Base-by-base conservation (phyloP, 1,140 invertebrate genomes). In the Drosophila lini region DNA sequence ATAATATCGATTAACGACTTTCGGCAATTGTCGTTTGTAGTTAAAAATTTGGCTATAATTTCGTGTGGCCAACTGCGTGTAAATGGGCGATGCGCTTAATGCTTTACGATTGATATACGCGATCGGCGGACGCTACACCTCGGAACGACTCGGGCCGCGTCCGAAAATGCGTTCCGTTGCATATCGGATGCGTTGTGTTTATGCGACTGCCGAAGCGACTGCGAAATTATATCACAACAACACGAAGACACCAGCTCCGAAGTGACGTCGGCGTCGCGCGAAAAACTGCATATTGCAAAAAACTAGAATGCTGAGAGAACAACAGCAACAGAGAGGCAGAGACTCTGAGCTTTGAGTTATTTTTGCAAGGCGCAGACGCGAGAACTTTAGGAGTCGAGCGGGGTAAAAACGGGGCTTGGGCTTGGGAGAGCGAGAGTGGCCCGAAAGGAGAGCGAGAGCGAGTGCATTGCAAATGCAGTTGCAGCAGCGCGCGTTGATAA, bases 111-210 rank as follows among this genome's bases (percentile, higher is more conserved):
- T 90, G 81, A 88, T 90, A 85, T 81, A 91, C 90, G 89, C 90
- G 90, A 90, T 91, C 91, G 91, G 80, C 91, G 91, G 91, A 92
- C 91, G 91, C 91, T 92, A 92, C 91, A 90, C 84, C 91, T 91
- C 91, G 91, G 91, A 90, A 90, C 84, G 88, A 81, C 76, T 91
- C 88, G 91, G 91, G 90, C 90, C 91, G 91, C 91, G 91, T 92
- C 91, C 91, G 91, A 92, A 92, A 92, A 92, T 92, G 91, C 91
- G 90, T 92, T 92, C 89, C 91, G 91, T 91, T 92, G 91, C 91
- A 92, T 92, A 91, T 92, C 91, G 91, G 91, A 92, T 92, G 91
- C 91, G 90, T 92, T 92, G 91, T 82, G 84, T 91, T 90, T 91
- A 91, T 92, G 91, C 91, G 91, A 92, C 91, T 92, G 85, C 80